Base-by-base conservation (phyloP, 2,113 vertebrate species). In the Prochilodus magdalenae region DNA sequence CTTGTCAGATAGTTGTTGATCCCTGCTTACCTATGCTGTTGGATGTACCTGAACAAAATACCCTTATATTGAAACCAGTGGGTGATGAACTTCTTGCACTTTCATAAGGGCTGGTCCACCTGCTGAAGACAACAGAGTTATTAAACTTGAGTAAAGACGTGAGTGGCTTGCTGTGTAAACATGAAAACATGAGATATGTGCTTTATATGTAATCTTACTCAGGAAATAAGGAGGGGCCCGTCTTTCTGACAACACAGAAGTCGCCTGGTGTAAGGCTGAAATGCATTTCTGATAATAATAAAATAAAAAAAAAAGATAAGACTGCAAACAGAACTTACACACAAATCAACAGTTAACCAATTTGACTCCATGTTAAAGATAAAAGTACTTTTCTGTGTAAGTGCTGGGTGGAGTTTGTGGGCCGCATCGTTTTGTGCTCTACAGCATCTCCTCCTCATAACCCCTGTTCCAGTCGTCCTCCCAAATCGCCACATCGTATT, bases 11-110 rank as follows among this genome's bases (percentile, higher is more conserved):
- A n/a, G n/a, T n/a, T n/a, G n/a, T n/a, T n/a, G n/a, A n/a, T n/a
- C n/a, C n/a, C n/a, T 66, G 65, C 75, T 75, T 59, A 94, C 93
- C 92, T 90, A 87, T 27, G 62, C 76, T n/a, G n/a, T n/a, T 70
- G 53, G 86, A 22, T 22, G 74, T 2, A 36, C 57, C 24, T 16
- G 87, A 88, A 80, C 84, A 88, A 69, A 87, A 81, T 16, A 65
- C 76, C 73, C 86, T 90, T 75, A 79, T 75, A 40, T 57, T 78
- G 55, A 80, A 81, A n/a, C 77, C 65, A 72, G 70, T 60, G 30
- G 70, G 74, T 20, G 82, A 60, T 55, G 15, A 80, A 33, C 15
- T 84, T 69, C 78, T 74, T 76, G 53, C 0, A 44, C 53, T 55
- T 77, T 36, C 36, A 75, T n/a, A 63, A 74, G 16, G 24, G 36